phyloP scores from a whole-genome alignment of 2,888 invertebrate genomes.

The Sicus ferrugineus region DNA sequence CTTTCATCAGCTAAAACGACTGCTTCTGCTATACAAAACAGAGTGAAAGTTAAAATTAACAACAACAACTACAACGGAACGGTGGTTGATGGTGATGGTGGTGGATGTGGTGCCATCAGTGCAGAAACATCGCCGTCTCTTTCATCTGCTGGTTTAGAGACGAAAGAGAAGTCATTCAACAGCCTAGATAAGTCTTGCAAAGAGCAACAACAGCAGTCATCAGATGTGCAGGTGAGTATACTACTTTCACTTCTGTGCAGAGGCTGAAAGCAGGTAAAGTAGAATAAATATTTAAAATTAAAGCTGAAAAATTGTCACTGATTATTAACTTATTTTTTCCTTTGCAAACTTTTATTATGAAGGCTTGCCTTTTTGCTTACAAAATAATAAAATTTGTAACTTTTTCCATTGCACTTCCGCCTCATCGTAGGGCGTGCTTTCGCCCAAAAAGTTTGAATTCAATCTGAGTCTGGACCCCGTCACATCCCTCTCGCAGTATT shows the following conservation, averaged over 20 bases:
- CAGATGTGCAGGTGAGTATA: conserved; percentile 16
- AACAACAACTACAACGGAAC: conserved; percentile 40
- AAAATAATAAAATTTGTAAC: no score
- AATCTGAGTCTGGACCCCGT: conserved; percentile 52
- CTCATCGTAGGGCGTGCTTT: conserved; percentile 42
- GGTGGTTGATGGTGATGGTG: conserved; percentile 1
- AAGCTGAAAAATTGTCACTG: neutral
- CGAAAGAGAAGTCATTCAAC: conserved; percentile 38
- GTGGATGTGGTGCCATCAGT: conserved; percentile 42
- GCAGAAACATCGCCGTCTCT: conserved; percentile 42
- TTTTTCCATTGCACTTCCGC: conserved; percentile 12
- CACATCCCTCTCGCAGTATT: conserved; percentile 53
- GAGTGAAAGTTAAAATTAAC: conserved; percentile 45
- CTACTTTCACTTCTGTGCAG: neutral
- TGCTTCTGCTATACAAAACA: conserved; percentile 46
- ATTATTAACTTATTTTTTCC: neutral
- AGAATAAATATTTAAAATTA: neutral
- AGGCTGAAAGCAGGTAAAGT: neutral
- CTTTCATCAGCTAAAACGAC: conserved; percentile 13
- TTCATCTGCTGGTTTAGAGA: conserved; percentile 43
- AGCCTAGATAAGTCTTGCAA: conserved; percentile 23
- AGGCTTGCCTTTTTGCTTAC: neutral
- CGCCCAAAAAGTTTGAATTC: conserved; percentile 49
- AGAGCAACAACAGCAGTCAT: conserved; percentile 29
- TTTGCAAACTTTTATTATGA: no score